Evolutionary conservation across 2,888 invertebrate species (phyloP).

Genomic region (Microplitis manilae): DNA sequence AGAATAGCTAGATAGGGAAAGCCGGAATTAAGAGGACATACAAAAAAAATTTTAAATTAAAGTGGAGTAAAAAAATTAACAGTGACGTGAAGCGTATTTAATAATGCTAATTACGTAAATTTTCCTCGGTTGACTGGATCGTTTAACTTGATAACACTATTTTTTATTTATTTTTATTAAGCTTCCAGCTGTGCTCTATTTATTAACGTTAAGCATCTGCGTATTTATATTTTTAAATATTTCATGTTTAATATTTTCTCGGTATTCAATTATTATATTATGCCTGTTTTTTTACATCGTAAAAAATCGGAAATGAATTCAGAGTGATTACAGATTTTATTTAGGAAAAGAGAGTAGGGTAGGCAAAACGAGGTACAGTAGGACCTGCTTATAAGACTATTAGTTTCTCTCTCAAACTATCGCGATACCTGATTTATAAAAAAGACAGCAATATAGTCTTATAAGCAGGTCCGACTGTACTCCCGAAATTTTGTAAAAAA

Average conservation of each 20-base stretch:
- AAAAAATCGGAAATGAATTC: too few relatives aligned
- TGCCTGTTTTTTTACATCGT: neutral
- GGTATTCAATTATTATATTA: neutral
- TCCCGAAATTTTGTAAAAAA: too few relatives aligned
- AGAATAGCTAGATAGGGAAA: conserved; percentile 2
- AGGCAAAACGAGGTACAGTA: too few relatives aligned
- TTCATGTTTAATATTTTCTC: neutral
- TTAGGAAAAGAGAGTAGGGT: too few relatives aligned
- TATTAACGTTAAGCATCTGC: neutral
- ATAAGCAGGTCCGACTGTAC: too few relatives aligned
- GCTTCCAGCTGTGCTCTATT: neutral
- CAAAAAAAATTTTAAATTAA: neutral
- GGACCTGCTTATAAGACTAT: too few relatives aligned
- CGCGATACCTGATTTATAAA: too few relatives aligned
- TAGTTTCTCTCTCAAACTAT: too few relatives aligned
- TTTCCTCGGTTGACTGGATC: neutral
- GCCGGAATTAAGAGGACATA: conserved; percentile 8
- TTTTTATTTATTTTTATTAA: conserved; percentile 5
- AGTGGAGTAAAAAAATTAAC: conserved; percentile 34
- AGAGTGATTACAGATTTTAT: too few relatives aligned
- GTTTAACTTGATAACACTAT: neutral
- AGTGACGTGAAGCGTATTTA: conserved; percentile 51
- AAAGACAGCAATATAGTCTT: too few relatives aligned
- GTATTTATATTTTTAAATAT: neutral
- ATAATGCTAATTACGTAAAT: conserved; percentile 54